Evolutionary conservation across 2,113 vertebrate species (phyloP).

Genomic region (Sterna hirundo): DNA sequence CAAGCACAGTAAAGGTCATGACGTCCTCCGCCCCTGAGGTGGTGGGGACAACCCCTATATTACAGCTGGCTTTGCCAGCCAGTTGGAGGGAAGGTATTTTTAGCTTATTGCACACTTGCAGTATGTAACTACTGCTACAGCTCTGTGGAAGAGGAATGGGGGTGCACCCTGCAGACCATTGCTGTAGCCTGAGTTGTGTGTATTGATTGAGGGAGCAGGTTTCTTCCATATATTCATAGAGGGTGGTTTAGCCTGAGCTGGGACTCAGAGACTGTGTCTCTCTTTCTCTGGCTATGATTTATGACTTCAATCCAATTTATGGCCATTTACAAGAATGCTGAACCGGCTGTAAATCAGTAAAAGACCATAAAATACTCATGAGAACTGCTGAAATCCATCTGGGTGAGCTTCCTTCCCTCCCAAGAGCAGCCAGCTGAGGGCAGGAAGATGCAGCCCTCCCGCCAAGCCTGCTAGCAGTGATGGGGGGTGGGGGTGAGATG

Average conservation of each 20-base stretch:
- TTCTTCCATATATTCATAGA: constrained; percentile 73
- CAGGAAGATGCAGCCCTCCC: constrained; percentile 44
- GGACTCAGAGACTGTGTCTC: constrained; percentile 60
- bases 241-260: constrained; percentile 71
- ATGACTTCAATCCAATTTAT: constrained; percentile 85
- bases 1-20: neutral
- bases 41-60: neutral
- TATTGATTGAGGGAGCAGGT: constrained; percentile 63
- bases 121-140: neutral
- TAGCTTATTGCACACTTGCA: neutral
- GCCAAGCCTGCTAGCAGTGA: neutral
- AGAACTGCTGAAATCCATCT: constrained; percentile 78
- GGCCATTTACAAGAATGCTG: constrained; percentile 83
- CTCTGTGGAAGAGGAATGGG: neutral
- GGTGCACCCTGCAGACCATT: neutral
- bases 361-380: constrained; percentile 82
- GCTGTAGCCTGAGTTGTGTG: constrained; percentile 4
- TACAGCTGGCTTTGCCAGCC: neutral
- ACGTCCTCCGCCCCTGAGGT: neutral
- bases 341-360: constrained; percentile 82
- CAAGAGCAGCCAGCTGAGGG: constrained; percentile 66
- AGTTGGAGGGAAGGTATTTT: neutral
- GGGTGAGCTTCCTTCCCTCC: constrained; percentile 70
- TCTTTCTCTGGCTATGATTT: constrained; percentile 78
- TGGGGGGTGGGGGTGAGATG: neutral